phyloP scores from a whole-genome alignment of 2,797 vertebrate genomes.

The Odontamblyopus lacepedii region DNA sequence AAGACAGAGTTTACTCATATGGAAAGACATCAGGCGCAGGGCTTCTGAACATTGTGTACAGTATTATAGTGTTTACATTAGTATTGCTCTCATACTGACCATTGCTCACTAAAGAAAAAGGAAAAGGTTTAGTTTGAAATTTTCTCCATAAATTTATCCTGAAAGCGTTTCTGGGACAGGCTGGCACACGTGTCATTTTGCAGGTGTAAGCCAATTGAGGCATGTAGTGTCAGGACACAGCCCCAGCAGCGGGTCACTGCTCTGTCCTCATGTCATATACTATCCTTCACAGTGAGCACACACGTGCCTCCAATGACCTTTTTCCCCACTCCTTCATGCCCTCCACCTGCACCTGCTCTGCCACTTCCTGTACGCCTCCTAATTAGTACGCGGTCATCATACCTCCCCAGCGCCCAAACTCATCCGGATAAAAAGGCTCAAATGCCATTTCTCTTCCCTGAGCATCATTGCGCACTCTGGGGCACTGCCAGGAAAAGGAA shows the following conservation, averaged over 20 bases:
- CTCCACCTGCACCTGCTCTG: constrained; percentile 55
- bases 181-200: constrained; percentile 47
- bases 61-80: too few relatives aligned
- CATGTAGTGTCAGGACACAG: constrained; percentile 45
- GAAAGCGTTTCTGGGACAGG: constrained; percentile 24
- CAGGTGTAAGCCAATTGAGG: constrained; percentile 45
- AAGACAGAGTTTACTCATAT: too few relatives aligned
- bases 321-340: constrained; percentile 49
- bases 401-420: constrained; percentile 32
- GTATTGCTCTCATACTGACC: too few relatives aligned
- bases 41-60: too few relatives aligned
- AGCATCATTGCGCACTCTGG: constrained; percentile 31
- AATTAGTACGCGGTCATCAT: constrained; percentile 55
- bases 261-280: constrained; percentile 61
- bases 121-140: not conserved
- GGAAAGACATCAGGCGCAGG: too few relatives aligned
- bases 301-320: constrained; percentile 60
- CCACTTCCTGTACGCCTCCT: constrained; percentile 51
- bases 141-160: not conserved
- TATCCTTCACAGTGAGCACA: constrained; percentile 59
- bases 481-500: constrained; percentile 27
- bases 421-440: constrained; percentile 24
- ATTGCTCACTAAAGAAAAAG: not conserved
- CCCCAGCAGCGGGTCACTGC: constrained; percentile 59
- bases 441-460: constrained; percentile 30